Percentiles rank a stretch among this genome's conserved stretches.
phyloP scores from a whole-genome alignment of 2,113 vertebrate species.

The Cynoglossus semilaevis region DNA sequence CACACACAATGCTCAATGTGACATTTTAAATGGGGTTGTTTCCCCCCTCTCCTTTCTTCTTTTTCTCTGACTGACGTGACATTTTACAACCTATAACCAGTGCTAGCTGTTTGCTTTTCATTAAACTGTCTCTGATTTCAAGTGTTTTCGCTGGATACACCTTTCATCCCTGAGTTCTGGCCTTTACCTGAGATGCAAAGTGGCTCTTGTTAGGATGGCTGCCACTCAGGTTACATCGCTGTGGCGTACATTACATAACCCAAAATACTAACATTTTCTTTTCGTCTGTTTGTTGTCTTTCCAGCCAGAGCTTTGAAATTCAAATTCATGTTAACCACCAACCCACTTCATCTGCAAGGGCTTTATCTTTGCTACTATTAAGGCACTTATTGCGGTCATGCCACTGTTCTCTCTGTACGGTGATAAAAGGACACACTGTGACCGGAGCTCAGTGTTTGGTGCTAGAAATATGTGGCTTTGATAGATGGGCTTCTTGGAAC shows the following conservation, averaged over 20 bases:
- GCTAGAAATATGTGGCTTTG: too few relatives aligned
- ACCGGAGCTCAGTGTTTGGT: background rate
- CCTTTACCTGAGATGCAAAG: conserved; percentile 13
- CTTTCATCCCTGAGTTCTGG: conserved; percentile 10
- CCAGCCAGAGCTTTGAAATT: conserved; percentile 35
- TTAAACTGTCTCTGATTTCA: conserved; percentile 18
- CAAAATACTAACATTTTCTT: background rate
- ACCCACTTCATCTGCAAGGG: conserved; percentile 5
- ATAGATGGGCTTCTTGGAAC: too few relatives aligned
- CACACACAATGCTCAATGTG: too few relatives aligned
- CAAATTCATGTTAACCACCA: conserved; percentile 7
- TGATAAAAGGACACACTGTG: background rate
- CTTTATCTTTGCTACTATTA: conserved; percentile 3
- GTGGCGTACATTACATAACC: conserved; percentile 25
- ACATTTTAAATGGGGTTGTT: background rate
- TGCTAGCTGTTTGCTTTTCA: conserved; percentile 24
- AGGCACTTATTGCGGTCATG: background rate
- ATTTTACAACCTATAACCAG: conserved; percentile 33
- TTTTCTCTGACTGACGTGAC: conserved; percentile 21
- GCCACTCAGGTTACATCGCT: conserved; percentile 8
- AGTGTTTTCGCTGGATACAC: conserved; percentile 8
- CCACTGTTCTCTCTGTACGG: background rate
- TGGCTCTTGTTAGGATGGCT: conserved; percentile 4
- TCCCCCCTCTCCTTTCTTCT: conserved; percentile 4
- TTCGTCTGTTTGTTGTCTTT: conserved; percentile 22